A percentile compares a stretch with the other conserved stretches of the same genome.
Conservation (phyloP, 2,113 vertebrate genomes). For the Naja naja region DNA sequence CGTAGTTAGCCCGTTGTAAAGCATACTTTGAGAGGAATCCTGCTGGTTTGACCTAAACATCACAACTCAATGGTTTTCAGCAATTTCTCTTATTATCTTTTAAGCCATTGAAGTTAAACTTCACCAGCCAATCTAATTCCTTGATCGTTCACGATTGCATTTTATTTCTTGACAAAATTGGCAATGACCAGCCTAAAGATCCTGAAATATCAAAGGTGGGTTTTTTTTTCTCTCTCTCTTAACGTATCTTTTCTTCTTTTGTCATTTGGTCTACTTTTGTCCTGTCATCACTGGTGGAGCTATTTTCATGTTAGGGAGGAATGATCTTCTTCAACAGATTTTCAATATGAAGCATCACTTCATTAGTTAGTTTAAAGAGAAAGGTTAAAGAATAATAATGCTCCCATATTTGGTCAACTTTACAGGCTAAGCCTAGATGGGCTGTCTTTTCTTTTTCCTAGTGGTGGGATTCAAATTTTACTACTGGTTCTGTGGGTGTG, state of each 20-base stretch:
- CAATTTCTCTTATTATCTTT: constrained; percentile 53
- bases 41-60: constrained; percentile 43
- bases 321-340: constrained; percentile 47
- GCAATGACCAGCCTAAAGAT: constrained; percentile 42
- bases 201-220: constrained; percentile 38
- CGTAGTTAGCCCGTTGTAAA: constrained; percentile 11
- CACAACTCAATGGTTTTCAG: constrained; percentile 37
- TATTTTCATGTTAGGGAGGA: constrained; percentile 49
- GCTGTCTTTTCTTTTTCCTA: background rate
- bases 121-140: constrained; percentile 37
- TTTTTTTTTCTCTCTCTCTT: constrained; percentile 28
- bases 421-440: background rate
- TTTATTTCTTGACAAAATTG: constrained; percentile 51
- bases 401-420: background rate
- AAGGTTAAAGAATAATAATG: background rate
- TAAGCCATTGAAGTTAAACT: constrained; percentile 36
- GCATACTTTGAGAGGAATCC: constrained; percentile 30
- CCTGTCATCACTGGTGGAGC: constrained; percentile 47
- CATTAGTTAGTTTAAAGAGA: constrained; percentile 34
- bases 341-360: constrained; percentile 23
- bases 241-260: constrained; percentile 45
- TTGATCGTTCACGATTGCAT: constrained; percentile 36
- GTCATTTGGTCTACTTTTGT: constrained; percentile 52
- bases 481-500: too few species aligned
- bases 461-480: too few species aligned